These are phyloP conservation scores for Neolamprologus hecqui DNA, from an alignment of 2,113 vertebrate species.

Conservation along the genomic window DNA sequence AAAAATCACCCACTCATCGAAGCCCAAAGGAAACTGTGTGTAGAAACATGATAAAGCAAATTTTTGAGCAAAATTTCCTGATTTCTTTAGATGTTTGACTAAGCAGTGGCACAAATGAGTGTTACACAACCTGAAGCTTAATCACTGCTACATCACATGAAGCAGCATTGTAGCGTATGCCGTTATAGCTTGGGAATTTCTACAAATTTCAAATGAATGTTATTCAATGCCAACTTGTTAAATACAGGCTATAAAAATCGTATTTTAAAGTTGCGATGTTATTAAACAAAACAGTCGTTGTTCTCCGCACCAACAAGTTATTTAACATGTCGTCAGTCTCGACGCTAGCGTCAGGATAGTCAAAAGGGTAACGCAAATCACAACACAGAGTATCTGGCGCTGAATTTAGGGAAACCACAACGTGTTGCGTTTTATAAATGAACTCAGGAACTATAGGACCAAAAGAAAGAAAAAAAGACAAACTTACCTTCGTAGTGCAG, in stretches of 20 bases:
- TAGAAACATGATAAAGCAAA: not conserved
- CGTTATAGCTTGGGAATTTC: not conserved
- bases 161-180: not conserved
- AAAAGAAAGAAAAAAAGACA: not conserved
- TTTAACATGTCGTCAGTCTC: not conserved
- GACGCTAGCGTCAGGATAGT: not conserved
- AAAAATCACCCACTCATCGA: not conserved
- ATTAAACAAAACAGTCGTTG: not conserved
- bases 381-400: not conserved
- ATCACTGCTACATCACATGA: not conserved
- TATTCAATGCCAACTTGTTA: not conserved
- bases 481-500: constrained; percentile 83
- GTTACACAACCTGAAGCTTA: not conserved
- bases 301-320: not conserved
- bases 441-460: not conserved
- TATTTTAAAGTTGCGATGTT: not conserved
- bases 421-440: not conserved
- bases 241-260: not conserved
- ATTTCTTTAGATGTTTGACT: not conserved
- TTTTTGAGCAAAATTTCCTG: not conserved
- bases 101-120: not conserved
- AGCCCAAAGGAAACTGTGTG: not conserved
- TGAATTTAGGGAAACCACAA: not conserved
- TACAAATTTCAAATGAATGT: not conserved
- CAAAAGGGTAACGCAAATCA: not conserved